These are phyloP conservation scores for Mustelus asterias DNA, from an alignment of 2,113 vertebrate species.

Conservation along the genomic window DNA sequence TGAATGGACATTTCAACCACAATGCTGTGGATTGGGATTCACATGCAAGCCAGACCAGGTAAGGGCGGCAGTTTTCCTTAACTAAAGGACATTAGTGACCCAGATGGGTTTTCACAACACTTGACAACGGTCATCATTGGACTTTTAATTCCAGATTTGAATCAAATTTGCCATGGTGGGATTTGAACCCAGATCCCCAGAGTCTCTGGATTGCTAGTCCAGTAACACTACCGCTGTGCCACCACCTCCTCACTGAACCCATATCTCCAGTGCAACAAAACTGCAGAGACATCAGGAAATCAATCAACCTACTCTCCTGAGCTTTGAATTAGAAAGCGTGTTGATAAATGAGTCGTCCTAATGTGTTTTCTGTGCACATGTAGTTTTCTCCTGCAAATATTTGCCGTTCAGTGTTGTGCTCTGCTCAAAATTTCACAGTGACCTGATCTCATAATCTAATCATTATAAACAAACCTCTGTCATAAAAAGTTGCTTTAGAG, in stretches of 20 bases:
- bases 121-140: no score
- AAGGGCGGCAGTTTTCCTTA: no score
- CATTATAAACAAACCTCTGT: neutral
- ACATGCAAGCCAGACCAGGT: no score
- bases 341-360: neutral
- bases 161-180: no score
- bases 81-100: no score
- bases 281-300: neutral
- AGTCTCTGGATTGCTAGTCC: no score
- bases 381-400: neutral
- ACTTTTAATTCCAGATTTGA: no score
- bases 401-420: neutral
- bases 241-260: neutral
- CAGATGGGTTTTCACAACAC: no score
- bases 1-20: no score
- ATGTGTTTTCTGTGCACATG: neutral
- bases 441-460: neutral
- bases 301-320: neutral
- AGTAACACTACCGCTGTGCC: no score
- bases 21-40: no score
- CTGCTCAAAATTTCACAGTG: neutral
- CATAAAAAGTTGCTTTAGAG: neutral
- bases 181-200: no score
- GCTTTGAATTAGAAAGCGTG: neutral
- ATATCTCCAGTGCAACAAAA: neutral